Base-by-base conservation (phyloP, 2,888 invertebrate genomes). In the Quadroppia sp. region DNA sequence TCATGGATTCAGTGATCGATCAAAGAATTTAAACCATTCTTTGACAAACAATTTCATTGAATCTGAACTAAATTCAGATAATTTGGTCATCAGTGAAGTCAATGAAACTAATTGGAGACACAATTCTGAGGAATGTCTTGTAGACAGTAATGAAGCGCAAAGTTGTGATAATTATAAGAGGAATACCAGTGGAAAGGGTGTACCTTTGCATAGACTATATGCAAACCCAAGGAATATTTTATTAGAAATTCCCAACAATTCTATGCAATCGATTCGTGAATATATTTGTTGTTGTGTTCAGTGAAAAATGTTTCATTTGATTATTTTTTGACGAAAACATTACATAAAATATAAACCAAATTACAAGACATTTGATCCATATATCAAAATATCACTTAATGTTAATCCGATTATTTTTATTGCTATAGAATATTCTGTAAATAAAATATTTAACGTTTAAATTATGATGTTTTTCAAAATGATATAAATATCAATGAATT, bases 251-350 rank as follows among this genome's bases (percentile, higher is more conserved):
- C 42, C 69, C 25, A 23, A 69, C 69, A 69, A 69, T 28, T 40
- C 40, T 40, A 17, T 69, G 25, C 3, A 40, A 69, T 69, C 69
- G 32, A 69, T 69, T 69, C 42, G 42, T 25, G 69, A 69, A 20
- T 69, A 45, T 42, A 23, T 42, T 42, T 69, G 69, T 42, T 69
- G 69, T 69, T 42, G 9, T 42, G 42, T 69, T 69, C 69, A 69
- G 17, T 69, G 69, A 42, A 36, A 23, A 36, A 69, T 69, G 20
- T 64, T 36, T 56, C 28, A 28, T 56, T 56, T 56, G 56, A 56
- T 28, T 28, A 56, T 28, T 13, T 28, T 56, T 15, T 56, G 56
- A 28, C 56, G n/a, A 56, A 13, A 56, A 56, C 56, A 56, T 56
- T 30, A 56, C 11, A 45, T 15, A 13, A 45, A 15, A 45, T 45